These are phyloP conservation scores for Elaphurus davidianus DNA, from an alignment of 2,113 vertebrate genomes.

Conservation along the genomic window DNA sequence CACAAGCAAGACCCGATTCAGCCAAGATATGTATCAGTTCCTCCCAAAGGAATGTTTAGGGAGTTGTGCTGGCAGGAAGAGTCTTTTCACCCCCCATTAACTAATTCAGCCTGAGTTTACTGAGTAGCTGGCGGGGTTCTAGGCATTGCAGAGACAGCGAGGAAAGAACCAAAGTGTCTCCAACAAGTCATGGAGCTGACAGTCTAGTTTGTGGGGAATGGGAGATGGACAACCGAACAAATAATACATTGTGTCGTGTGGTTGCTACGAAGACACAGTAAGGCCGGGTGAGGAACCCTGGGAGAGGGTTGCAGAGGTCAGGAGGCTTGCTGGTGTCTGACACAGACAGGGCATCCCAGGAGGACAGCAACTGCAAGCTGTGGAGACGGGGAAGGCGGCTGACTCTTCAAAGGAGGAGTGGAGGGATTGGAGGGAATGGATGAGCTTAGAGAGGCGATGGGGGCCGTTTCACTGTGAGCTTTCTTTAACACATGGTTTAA, in stretches of 20 bases:
- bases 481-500: not conserved
- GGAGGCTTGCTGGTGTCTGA: not conserved
- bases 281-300: not conserved
- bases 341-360: not conserved
- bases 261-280: not conserved
- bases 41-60: not conserved
- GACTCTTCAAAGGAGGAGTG: not conserved
- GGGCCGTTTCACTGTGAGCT: not conserved
- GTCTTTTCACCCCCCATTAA: not conserved
- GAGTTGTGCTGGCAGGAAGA: not conserved
- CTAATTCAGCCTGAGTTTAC: not conserved
- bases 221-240: not conserved
- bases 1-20: not conserved
- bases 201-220: not conserved
- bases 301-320: not conserved
- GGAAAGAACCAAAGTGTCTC: not conserved
- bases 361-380: not conserved
- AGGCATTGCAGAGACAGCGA: not conserved
- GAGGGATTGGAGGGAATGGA: not conserved
- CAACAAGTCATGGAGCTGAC: not conserved
- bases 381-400: not conserved
- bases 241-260: not conserved
- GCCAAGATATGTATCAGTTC: not conserved
- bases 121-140: not conserved
- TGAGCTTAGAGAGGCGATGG: not conserved